Evolutionary conservation across 1,140 invertebrate genomes (phyloP), one percentile per base, ranked within the genome.

Genomic region (Leptestheria dahalacensis): DNA sequence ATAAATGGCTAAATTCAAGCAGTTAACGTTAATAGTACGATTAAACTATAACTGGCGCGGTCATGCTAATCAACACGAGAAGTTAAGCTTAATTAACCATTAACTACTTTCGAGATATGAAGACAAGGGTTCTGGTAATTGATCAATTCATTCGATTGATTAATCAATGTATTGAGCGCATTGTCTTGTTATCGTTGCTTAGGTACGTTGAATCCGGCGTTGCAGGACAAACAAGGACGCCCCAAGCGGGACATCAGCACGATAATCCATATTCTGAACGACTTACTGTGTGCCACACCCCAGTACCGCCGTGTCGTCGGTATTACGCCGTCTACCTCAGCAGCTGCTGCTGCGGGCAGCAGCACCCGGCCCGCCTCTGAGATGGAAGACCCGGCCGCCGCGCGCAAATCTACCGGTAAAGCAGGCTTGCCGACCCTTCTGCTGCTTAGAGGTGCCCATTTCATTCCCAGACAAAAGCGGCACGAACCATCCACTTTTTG

Each of bases 201-300:
- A 70, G 91, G 91, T 29, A 93, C 91, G 9, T 71, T 96, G 12
- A 94, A 93, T 74, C 91, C 91, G 59, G 86, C 89, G n/a, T 75
- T 95, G 15, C 91, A 95, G 73, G 91, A 95, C 71, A 82, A 83
- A 63, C 83, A 85, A 69, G 91, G 91, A 0, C 80, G 87, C 63
- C 91, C 92, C 10, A 88, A 91, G 66, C 79, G 89, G 18, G 88
- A 93, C 72, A 91, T 95, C 59, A 88, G 84, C 53, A 96, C 92
- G 15, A 93, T 96, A 56, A 91, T 95, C 60, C 91, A 95, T 70
- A 95, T 96, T 71, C 74, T 95, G 23, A 95, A 95, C 72, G 92
- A 95, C 73, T 76, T 96, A 62, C 74, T 96, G 23, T 91, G 88
- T 71, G 87, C 89, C 48, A 84, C 86, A 48, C 86, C 90, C 23